phyloP scores from a whole-genome alignment of 1,140 invertebrate species.

The Pseudoatta argentina region DNA sequence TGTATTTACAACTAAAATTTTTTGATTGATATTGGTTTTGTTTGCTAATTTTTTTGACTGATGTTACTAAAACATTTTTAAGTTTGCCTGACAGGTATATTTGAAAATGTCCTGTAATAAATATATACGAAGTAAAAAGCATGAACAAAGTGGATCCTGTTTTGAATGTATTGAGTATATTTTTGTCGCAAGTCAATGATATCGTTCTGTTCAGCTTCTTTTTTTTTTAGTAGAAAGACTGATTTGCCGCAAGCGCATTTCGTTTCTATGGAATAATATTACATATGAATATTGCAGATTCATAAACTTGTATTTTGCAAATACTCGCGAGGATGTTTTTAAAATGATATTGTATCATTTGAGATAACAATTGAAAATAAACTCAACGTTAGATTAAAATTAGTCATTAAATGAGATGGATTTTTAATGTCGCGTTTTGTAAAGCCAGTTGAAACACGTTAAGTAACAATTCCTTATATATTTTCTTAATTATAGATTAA shows the following conservation, averaged over 20 bases:
- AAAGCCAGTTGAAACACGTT: not conserved
- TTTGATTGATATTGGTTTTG: no score
- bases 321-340: conserved; percentile 11
- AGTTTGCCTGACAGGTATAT: not conserved
- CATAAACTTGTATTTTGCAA: conserved; percentile 23
- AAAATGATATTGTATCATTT: not conserved
- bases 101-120: not conserved
- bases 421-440: not conserved
- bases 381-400: not conserved
- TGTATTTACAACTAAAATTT: no score
- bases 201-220: conserved; percentile 40
- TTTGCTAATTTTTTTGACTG: no score
- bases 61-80: no score
- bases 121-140: not conserved
- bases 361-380: not conserved
- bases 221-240: conserved; percentile 33
- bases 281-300: conserved; percentile 25
- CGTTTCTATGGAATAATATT: conserved; percentile 58
- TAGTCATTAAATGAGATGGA: not conserved
- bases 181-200: conserved; percentile 58
- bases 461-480: not conserved
- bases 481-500: no score
- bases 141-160: conserved; percentile 13
- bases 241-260: conserved; percentile 45
- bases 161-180: conserved; percentile 72